Percentiles rank a stretch among this genome's conserved stretches.
Conservation (phyloP, 2,113 vertebrate genomes). For the Calyptomena viridis region DNA sequence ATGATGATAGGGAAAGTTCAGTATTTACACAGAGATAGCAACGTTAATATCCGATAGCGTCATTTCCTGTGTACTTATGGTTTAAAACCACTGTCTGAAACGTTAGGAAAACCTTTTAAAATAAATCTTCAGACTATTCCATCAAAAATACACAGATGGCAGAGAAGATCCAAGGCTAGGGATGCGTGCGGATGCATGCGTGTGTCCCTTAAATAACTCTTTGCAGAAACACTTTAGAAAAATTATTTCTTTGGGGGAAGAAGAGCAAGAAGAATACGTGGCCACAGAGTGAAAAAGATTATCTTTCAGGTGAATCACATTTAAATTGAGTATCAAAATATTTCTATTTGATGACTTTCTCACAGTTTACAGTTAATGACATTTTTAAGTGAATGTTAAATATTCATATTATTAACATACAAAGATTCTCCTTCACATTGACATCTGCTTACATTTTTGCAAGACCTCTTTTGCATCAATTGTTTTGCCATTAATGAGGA, state of each 20-base stretch:
- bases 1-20: slow-evolving; percentile 47
- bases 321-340: slow-evolving; percentile 40
- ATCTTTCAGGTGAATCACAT: slow-evolving; percentile 11
- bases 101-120: slow-evolving; percentile 59
- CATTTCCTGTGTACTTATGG: slow-evolving; percentile 63
- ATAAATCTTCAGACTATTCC: slow-evolving; percentile 59
- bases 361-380: slow-evolving; percentile 43
- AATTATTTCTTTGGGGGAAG: not conserved
- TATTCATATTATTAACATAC: slow-evolving; percentile 19
- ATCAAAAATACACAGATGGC: slow-evolving; percentile 66
- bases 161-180: slow-evolving; percentile 38
- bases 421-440: slow-evolving; percentile 42
- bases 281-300: slow-evolving; percentile 20
- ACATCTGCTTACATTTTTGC: slow-evolving; percentile 22
- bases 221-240: slow-evolving; percentile 18
- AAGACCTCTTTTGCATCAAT: slow-evolving; percentile 20
- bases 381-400: slow-evolving; percentile 34
- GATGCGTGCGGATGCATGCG: not conserved
- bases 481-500: slow-evolving; percentile 3
- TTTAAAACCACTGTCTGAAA: slow-evolving; percentile 62
- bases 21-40: slow-evolving; percentile 72
- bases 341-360: slow-evolving; percentile 26
- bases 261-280: not conserved
- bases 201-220: slow-evolving; percentile 27
- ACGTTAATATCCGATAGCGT: slow-evolving; percentile 48